Base-by-base conservation (phyloP, 2,113 vertebrate genomes). In the cattle (Bos taurus) region DNA sequence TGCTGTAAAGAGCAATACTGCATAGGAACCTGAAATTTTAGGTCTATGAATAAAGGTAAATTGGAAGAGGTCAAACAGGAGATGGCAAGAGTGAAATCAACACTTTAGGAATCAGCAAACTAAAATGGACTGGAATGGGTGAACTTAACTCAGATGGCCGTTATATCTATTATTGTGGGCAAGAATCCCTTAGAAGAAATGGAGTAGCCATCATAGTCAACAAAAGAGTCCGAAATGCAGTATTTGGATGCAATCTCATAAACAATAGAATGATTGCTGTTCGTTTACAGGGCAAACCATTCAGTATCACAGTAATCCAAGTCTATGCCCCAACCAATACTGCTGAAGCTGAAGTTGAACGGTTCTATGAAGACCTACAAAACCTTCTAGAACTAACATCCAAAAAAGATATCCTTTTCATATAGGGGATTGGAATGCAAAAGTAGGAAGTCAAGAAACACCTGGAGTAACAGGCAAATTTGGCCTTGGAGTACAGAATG, bases 271-370 rank as follows among this genome's bases (percentile, higher is more conserved):
- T 36, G n/a, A 36, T 36, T 19, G 6, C n/a, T 71, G 19, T 71
- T 71, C 9, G 0, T 71, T 40, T 71, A 19, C 67, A 71, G 36
- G n/a, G n/a, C n/a, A 71, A 71, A 71, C 19, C 64, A 71, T 71
- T 40, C 67, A 23, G 5, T 40, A 40, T 71, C n/a, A 71, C 67
- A 23, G n/a, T 23, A 71, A 71, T 40, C n/a, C 67, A 71, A 71
- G 67, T 40, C 19, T 71, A 71, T 71, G 67, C 9, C n/a, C n/a
- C 0, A 0, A 36, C 2, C 67, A 71, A 1, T 36, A 71, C 23
- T 3, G 19, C n/a, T 23, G 67, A 71, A 36, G n/a, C 64, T 71
- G 64, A 64, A n/a, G 30, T 64, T n/a, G 62, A 71, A 71, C 0
- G 7, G 64, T 36, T 71, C n/a, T 36, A 23, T 71, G 64, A 36